Evolutionary conservation across 2,113 vertebrate genomes (phyloP), one percentile per base, ranked within the genome.

Genomic region (Hemicordylus capensis): DNA sequence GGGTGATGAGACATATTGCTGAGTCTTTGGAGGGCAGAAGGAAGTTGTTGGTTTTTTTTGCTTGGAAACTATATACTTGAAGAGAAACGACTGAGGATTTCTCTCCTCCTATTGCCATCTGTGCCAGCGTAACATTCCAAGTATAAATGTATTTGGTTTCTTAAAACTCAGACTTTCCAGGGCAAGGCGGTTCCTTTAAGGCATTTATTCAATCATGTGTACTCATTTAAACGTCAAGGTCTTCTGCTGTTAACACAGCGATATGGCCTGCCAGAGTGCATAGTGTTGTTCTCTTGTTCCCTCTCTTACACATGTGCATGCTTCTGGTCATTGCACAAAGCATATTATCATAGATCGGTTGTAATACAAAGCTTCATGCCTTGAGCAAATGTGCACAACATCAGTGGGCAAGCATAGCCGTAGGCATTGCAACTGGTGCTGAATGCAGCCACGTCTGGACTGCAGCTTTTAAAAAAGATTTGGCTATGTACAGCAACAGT

Each of bases 181-280:
- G 0, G 9, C 78, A 90, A n/a, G 67, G 80, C 87, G 74, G 83
- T 77, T 75, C 89, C 89, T 70, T 73, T 82, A 90, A 88, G 92
- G 81, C 88, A 90, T 94, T 91, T 90, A 90, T 87, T 89, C 34
- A 42, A 42, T 92, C 89, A 83, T 88, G 86, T 79, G 9, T 58
- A 28, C n/a, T 91, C 89, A 24, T 28, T 6, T 72, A 87, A 74
- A 54, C 15, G 59, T 61, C 84, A 15, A 81, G 44, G 64, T 39
- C 34, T 34, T 89, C 86, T 88, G 42, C 85, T 28, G 0, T 58
- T 56, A n/a, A 81, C 76, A 69, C 42, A 72, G 85, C 34, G 76
- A 67, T 46, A 31, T 79, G 44, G 34, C 66, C n/a, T 85, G 66
- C 56, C 42, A 61, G 54, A 39, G 15, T 59, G 17, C 64, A 78